Conservation (phyloP, 1,140 invertebrate genomes). For the Aphaenogaster ashmeadi region DNA sequence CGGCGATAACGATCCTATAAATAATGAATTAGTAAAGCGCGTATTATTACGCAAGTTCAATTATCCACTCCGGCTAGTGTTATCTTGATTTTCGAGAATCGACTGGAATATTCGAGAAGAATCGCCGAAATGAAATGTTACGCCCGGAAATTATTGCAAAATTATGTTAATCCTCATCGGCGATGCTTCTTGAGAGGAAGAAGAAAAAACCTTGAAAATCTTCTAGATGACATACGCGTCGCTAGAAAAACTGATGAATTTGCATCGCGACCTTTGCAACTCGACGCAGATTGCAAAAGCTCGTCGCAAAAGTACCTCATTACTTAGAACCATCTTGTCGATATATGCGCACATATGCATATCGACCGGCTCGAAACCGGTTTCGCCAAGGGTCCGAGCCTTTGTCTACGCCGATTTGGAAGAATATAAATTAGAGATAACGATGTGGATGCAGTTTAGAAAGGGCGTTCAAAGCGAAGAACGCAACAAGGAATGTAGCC, state of each 20-base stretch:
- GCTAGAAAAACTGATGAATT: background rate
- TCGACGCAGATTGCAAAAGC: background rate
- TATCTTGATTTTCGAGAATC: conserved; percentile 4
- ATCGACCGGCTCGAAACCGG: conserved; percentile 60
- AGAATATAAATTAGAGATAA: conserved; percentile 48
- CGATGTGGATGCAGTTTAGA: background rate
- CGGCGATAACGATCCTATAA: conserved; percentile 56
- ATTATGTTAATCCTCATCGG: conserved; percentile 6
- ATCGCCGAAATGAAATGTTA: background rate
- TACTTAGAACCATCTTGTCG: conserved; percentile 47
- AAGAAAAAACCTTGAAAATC: background rate
- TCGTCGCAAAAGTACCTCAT: background rate
- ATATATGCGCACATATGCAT: conserved; percentile 42
- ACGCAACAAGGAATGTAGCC: background rate
- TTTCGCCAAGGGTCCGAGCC: conserved; percentile 50
- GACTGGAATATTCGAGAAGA: background rate
- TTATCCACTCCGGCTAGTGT: background rate
- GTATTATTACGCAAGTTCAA: conserved; percentile 32
- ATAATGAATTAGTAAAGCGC: conserved; percentile 31
- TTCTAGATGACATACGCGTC: background rate
- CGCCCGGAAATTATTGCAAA: background rate
- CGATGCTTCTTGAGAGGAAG: background rate
- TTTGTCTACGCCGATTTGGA: conserved; percentile 70
- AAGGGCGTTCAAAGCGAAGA: background rate
- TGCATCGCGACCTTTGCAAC: background rate